A percentile compares a stretch with the other conserved stretches of the same genome.
Evolutionary conservation across 1,140 invertebrate species (phyloP).

Genomic region (Macrostomum lignano): DNA sequence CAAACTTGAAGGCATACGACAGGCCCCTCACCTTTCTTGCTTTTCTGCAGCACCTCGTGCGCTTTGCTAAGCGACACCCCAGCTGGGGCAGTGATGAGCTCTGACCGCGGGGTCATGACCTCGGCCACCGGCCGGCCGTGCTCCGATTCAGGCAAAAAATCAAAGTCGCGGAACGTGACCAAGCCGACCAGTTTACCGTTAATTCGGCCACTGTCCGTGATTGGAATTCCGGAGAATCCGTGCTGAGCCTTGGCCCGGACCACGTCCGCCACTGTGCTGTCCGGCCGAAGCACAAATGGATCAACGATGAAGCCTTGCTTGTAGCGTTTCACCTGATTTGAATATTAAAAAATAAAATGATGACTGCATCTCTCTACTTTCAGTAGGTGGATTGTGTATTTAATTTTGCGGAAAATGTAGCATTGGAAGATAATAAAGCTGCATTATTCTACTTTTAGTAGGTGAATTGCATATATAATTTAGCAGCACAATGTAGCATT

Average conservation of each 20-base stretch:
- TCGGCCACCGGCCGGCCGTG: too few relatives aligned
- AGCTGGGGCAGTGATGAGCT: conserved; percentile 56
- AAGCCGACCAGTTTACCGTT: conserved; percentile 60
- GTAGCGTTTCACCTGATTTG: too few relatives aligned
- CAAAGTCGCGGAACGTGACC: conserved; percentile 87
- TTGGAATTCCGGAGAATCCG: conserved; percentile 85
- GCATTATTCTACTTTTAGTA: too few relatives aligned
- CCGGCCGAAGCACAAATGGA: conserved; percentile 61
- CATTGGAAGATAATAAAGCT: too few relatives aligned
- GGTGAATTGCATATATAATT: too few relatives aligned
- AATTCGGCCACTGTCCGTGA: conserved; percentile 70
- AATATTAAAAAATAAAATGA: too few relatives aligned
- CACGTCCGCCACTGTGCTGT: conserved; percentile 54
- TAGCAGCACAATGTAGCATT: too few relatives aligned
- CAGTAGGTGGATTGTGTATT: too few relatives aligned
- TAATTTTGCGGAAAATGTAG: too few relatives aligned
- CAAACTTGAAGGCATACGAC: too few relatives aligned
- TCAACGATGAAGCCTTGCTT: conserved; percentile 93
- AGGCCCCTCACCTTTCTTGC: conserved; percentile 32
- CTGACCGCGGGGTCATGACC: conserved; percentile 64
- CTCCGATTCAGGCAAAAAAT: too few relatives aligned
- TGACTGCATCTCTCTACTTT: too few relatives aligned
- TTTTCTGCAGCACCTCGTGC: conserved; percentile 71
- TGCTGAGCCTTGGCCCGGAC: conserved; percentile 55
- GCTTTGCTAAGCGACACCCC: conserved; percentile 67